Base-by-base conservation (phyloP, 2,888 invertebrate genomes). In the Cataglyphis livida region DNA sequence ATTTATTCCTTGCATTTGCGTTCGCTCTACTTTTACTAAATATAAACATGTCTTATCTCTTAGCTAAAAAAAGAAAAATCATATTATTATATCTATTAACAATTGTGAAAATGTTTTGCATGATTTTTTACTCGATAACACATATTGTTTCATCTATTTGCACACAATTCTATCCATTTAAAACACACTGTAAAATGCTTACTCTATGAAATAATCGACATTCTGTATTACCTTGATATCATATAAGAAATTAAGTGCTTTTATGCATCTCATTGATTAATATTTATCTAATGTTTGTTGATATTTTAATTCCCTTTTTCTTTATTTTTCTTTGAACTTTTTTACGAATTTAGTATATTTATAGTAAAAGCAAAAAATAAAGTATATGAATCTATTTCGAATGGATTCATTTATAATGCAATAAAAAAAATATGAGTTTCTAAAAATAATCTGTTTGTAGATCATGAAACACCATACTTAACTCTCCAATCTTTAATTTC, bases 401-500 rank as follows among this genome's bases (percentile, higher is more conserved):
- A 38, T 68, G 9, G 59, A 79, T 61, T 70, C 61, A 79, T 70
- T 44, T 76, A 66, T 10, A 38, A 76, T 62, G 51, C 38, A 83
- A 41, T 66, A 68, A 87, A 71, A 89, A 89, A 89, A 85, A 48
- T 48, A 51, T 85, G 83, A 79, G n/a, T 64, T 73, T 75, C 65
- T 87, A 88, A 78, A 85, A 64, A 82, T 78, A 59, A 84, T 41
- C 81, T 70, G 59, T 51, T 82, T 57, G 61, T 54, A 64, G 78
- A 82, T 71, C 65, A 81, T 75, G 57, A 78, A 83, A 82, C 66
- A n/a, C 82, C 76, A 75, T 28, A 76, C 44, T 57, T 78, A 65
- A 84, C 51, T 62, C 59, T 84, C 44, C 65, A 84, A 83, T 44
- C 74, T 70, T 35, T 73, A 85, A 87, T 62, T 84, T 84, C 73